Base-by-base conservation (phyloP, 2,888 invertebrate species). In the Pecten maximus region DNA sequence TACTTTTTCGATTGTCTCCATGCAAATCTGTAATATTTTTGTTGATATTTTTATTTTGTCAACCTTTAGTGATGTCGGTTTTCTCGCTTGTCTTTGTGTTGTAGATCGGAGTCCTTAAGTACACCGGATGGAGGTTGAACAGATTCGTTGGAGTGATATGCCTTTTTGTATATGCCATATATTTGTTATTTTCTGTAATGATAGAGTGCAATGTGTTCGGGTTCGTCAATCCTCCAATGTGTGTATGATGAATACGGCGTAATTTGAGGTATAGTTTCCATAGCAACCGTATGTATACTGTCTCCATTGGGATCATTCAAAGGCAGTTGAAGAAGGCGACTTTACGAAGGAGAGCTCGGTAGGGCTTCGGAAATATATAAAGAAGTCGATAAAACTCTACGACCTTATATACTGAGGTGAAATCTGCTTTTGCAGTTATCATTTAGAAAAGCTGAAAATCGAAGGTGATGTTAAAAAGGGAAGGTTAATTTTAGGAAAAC, bases 131-230 rank as follows among this genome's bases (percentile, higher is more conserved):
- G 96, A 92, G 94, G 87, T 93, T 97, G 44, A 96, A 95, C 89
- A 93, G 92, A 44, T 93, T 92, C 87, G 94, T 96, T 0, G 96
- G 96, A 0, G 88, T 95, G 23, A 91, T 96, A n/a, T 96, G 96
- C 88, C 91, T 97, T 44, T 40, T 92, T 40, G 94, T 96, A 44
- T 97, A 97, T 93, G 95, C 93, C 40, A 90, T 96, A 15, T 97
- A 96, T 92, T 92, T 97, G 40, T 87, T 95, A 35, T 94, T 97
- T 89, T 96, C 96, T 86, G 93, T 95, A 87, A 94, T 96, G 93
- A 96, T 96, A 50, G 97, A 97, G 91, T 96, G 96, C 92, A 97
- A 97, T 92, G 94, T 97, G 87, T 96, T 96, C 91, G 96, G 96
- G 19, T 96, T 94, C 91, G 97, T 97, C 39, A 97, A 97, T 93